These are phyloP conservation scores for Gallinago solitaria DNA, from an alignment of 2,797 vertebrate genomes.

Conservation along the genomic window DNA sequence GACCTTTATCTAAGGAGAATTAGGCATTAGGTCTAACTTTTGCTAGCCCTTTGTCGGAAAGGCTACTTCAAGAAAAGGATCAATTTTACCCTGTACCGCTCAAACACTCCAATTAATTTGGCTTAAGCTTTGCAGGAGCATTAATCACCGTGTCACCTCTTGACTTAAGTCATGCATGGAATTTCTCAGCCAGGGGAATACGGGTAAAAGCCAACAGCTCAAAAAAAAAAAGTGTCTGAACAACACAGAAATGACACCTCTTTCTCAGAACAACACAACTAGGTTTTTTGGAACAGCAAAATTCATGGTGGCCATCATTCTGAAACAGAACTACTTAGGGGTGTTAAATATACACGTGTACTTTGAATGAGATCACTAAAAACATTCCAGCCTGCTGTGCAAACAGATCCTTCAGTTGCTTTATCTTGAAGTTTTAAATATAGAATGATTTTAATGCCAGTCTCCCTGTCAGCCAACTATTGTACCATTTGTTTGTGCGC, in stretches of 20 bases:
- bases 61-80: not conserved
- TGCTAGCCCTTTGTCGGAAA: not conserved
- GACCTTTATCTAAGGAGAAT: not conserved
- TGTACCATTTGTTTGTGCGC: not conserved
- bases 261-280: not conserved
- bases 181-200: not conserved
- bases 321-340: not conserved
- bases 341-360: fast-evolving
- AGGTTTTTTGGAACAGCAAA: not conserved
- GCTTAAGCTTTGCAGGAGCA: not conserved
- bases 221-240: not conserved
- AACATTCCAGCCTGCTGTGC: not conserved
- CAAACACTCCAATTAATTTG: fast-evolving
- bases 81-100: not conserved
- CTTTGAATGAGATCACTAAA: not conserved
- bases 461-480: not conserved
- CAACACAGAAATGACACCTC: not conserved
- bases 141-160: not conserved
- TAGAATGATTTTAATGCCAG: not conserved
- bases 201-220: not conserved
- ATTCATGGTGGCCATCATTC: not conserved
- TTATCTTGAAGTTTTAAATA: constrained; percentile 4
- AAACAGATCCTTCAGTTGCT: not conserved
- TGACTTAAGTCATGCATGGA: fast-evolving
- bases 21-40: not conserved